Evolutionary conservation across 2,888 invertebrate genomes (phyloP), one percentile per base, ranked within the genome.

Genomic region (Morpho helenor): DNA sequence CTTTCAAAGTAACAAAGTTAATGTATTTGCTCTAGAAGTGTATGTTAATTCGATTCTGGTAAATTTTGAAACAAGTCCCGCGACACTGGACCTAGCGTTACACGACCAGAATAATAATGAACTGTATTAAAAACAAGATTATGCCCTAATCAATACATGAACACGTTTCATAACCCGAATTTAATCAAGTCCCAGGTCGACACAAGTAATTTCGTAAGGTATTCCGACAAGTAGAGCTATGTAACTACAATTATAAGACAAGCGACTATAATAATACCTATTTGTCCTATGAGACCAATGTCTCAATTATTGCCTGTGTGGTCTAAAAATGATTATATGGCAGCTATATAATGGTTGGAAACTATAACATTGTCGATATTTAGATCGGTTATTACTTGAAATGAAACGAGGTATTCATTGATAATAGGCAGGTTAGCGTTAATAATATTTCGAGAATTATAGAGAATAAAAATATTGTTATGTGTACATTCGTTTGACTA

Each of bases 301-400:
- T 85, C 86, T 89, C 88, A 86, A 90, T 88, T 85, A 86, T 72
- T 68, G 71, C 69, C 75, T 82, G 89, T 88, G 89, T 87, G 89
- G 89, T 87, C 89, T 60, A 71, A 70, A 74, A 73, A 72, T 79
- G 73, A 86, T 87, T 85, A 87, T 77, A 79, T 73, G 73, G 70
- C 66, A 72, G 66, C 62, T 54, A 59, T 64, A 61, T 70, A 82
- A 83, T 83, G 77, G 78, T 80, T 76, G 79, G 77, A 77, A 80
- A 78, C 72, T 76, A 73, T 74, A 77, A 80, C 75, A 84, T 80
- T 80, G 83, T 78, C 81, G 80, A 81, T 79, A 83, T 82, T 86
- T 77, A 85, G 78, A 79, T 76, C 82, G 77, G 76, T 80, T 77
- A 87, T 89, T 87, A 87, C 75, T 74, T 63, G 68, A 71, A 79